phyloP scores from a whole-genome alignment of 2,113 vertebrate species.

The human region DNA sequence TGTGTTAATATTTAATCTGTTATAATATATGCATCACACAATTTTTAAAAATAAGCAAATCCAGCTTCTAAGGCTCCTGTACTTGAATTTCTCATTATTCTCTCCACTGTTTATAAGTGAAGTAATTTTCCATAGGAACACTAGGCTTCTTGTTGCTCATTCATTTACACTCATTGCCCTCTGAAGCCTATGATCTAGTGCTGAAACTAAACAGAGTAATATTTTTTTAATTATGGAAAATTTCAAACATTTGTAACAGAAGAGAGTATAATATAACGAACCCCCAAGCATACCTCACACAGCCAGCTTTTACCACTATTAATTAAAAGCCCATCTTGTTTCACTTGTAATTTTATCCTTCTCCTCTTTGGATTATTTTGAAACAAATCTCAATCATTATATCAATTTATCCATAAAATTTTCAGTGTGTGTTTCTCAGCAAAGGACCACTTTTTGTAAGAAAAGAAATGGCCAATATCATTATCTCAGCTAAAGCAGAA shows the following conservation, averaged over 20 bases:
- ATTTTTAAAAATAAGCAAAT: constrained; percentile 9
- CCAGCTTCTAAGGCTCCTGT: not conserved
- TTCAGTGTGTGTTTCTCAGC: not conserved
- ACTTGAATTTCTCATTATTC: not conserved
- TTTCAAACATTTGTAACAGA: not conserved
- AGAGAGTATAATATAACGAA: not conserved
- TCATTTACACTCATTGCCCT: not conserved
- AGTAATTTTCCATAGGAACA: not conserved
- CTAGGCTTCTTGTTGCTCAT: not conserved
- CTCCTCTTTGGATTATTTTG: not conserved
- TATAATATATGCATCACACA: not conserved
- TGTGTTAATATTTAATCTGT: not conserved
- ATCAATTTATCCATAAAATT: not conserved
- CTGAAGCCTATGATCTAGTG: not conserved
- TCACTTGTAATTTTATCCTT: not conserved
- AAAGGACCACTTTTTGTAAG: not conserved
- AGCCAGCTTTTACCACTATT: not conserved
- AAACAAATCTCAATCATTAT: not conserved
- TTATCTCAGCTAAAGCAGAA: not conserved
- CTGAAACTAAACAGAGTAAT: not conserved
- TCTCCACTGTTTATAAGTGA: not conserved
- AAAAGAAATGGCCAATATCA: not conserved
- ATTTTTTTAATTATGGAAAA: not conserved
- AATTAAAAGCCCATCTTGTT: not conserved
- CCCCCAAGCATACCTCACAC: not conserved